A percentile compares a stretch with the other conserved stretches of the same genome.
Conservation (phyloP, 2,888 invertebrate species). For the Apamea monoglypha region DNA sequence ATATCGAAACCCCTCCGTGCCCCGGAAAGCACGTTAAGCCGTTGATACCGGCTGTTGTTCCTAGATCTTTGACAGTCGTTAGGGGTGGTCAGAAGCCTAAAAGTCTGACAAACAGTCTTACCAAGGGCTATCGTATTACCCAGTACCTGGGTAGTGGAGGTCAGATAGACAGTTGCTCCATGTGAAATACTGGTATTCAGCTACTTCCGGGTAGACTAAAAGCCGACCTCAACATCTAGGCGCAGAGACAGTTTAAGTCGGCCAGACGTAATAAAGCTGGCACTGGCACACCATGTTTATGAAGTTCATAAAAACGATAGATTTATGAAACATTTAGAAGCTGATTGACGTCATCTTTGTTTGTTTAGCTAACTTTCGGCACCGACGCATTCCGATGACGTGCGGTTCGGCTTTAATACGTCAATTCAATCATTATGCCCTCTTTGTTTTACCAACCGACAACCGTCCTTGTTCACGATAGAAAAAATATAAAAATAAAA, state of each 20-base stretch:
- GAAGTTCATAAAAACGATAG: neutral
- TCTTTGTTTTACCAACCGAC: constrained; percentile 77
- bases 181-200: neutral
- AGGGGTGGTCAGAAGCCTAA: neutral
- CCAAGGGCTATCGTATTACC: neutral
- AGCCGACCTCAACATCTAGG: neutral
- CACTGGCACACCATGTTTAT: neutral
- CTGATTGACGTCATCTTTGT: neutral
- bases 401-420: constrained; percentile 65
- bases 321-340: constrained; percentile 8
- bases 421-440: constrained; percentile 78
- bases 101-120: neutral
- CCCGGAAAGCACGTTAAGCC: neutral
- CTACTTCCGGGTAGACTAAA: neutral
- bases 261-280: neutral
- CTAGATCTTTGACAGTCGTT: neutral
- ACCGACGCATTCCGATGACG: constrained; percentile 18
- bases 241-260: neutral
- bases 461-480: constrained; percentile 69
- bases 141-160: neutral
- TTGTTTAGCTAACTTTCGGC: constrained; percentile 6
- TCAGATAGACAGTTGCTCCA: neutral
- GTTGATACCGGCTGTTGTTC: neutral
- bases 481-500: constrained; percentile 68
- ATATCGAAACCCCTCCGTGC: neutral